Evolutionary conservation across 2,797 vertebrate genomes (phyloP), one percentile per base, ranked within the genome.

Genomic region (Bovichtus variegatus): DNA sequence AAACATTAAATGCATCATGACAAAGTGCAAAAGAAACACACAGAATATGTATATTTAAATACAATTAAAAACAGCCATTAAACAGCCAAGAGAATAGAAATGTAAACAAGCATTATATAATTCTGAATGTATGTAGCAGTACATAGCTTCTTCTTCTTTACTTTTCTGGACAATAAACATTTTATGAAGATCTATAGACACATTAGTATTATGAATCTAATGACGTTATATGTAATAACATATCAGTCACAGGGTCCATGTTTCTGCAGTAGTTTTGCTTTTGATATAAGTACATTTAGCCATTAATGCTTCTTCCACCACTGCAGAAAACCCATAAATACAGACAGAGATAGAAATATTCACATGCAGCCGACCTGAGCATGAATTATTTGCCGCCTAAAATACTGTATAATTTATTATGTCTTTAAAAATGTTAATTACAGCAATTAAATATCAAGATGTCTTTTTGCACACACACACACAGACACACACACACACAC

Each of bases 401-500:
- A 64, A 71, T 68, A 80, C 61, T 57, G 73, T 63, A 65, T 70
- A 38, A 82, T 76, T 31, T 47, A 82, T 73, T 36, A 64, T 47
- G 11, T 77, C 44, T 55, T 71, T 67, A 46, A 55, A 47, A 51
- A 65, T 78, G 50, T 63, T 71, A 70, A 81, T 75, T 72, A 81
- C 57, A 40, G 62, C 72, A 70, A 74, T 76, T 71, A 71, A 66
- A 79, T 66, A 66, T 73, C 71, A 65, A 75, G 53, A 78, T 54
- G 47, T 72, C 71, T 65, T 60, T 2, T 34, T 25, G 43, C 38
- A 51, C 51, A 43, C 10, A 16, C 15, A 49, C 63, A 57, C 69
- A 59, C 64, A 53, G 71, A 53, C 59, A 60, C 49, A 60, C 57
- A 50, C 54, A 73, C 55, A 55, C 40, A 71, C 51, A 44, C 47